phyloP scores from a whole-genome alignment of 2,888 invertebrate genomes.

The Lingula anatina region DNA sequence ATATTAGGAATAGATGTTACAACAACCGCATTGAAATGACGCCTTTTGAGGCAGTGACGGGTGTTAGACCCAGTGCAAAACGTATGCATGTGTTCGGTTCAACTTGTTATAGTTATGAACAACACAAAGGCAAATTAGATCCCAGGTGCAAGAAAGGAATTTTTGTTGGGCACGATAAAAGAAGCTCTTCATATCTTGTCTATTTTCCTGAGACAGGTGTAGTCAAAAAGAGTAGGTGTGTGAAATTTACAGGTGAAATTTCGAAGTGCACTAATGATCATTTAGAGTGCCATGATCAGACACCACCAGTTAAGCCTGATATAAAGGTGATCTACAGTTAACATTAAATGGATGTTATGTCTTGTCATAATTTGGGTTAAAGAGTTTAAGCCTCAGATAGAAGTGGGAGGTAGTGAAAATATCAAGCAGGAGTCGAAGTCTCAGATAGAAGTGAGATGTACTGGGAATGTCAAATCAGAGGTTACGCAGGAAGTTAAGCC shows the following conservation, averaged over 20 bases:
- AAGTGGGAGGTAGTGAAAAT: not conserved
- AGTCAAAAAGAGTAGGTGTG: not conserved
- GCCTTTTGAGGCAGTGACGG: conserved; percentile 10
- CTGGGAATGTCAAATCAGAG: not conserved
- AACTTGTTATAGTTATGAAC: conserved; percentile 9
- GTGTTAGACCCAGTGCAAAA: conserved; percentile 6
- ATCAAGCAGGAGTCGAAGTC: not conserved
- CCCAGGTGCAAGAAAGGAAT: conserved; percentile 6
- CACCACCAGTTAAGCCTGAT: not conserved
- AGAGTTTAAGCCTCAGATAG: not conserved
- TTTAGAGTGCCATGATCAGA: conserved; percentile 9
- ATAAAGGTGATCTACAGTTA: too few relatives aligned
- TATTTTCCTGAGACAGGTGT: conserved; percentile 7
- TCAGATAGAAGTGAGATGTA: not conserved
- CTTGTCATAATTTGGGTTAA: too few relatives aligned
- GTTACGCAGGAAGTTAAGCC: not conserved
- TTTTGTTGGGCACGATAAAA: conserved; percentile 8
- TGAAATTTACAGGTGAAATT: not conserved
- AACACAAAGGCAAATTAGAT: conserved; percentile 11
- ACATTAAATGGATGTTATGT: too few relatives aligned
- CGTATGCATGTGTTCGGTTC: conserved; percentile 11
- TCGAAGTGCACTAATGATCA: conserved; percentile 5
- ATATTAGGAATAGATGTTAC: conserved; percentile 14
- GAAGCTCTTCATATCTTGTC: conserved; percentile 7
- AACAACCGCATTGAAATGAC: conserved; percentile 3